Conservation (phyloP, 2,113 vertebrate species). For the Phalacrocorax carbo region DNA sequence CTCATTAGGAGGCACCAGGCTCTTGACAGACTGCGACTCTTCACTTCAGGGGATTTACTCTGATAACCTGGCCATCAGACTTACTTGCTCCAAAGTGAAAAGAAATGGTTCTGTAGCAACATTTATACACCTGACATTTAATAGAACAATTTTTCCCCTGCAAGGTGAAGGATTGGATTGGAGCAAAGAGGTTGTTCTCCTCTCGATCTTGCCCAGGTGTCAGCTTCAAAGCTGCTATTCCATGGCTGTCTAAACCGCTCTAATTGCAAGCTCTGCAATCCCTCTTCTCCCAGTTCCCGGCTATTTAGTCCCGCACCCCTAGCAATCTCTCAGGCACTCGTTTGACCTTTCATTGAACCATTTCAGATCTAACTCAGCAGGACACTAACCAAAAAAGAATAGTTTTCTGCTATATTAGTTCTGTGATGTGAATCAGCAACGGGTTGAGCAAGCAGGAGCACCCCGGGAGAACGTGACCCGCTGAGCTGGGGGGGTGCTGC, state of each 20-base stretch:
- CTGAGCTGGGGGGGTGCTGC: not conserved
- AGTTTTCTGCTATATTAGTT: not conserved
- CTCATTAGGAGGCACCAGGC: not conserved
- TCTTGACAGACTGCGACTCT: not conserved
- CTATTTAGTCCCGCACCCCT: not conserved
- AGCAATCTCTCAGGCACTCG: constrained; percentile 1
- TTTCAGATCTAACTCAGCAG: constrained; percentile 10
- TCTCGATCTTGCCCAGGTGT: constrained; percentile 18
- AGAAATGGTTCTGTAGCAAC: not conserved
- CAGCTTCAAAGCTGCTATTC: constrained; percentile 29
- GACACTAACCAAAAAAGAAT: not conserved
- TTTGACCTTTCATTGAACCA: constrained; percentile 23
- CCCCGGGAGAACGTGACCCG: not conserved
- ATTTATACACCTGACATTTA: constrained; percentile 10
- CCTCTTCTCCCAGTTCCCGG: not conserved
- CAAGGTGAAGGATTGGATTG: not conserved
- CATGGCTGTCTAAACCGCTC: not conserved
- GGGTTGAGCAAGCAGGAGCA: not conserved
- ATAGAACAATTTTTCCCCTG: not conserved
- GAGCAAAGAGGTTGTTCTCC: not conserved
- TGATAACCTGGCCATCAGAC: not conserved
- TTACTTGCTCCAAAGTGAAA: not conserved
- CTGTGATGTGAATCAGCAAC: not conserved
- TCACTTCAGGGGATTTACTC: not conserved
- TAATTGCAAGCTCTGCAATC: constrained; percentile 26